Percentiles rank a stretch among this genome's conserved stretches.
Evolutionary conservation across 2,797 vertebrate species (phyloP).

Genomic region (Clarias laeviceps): DNA sequence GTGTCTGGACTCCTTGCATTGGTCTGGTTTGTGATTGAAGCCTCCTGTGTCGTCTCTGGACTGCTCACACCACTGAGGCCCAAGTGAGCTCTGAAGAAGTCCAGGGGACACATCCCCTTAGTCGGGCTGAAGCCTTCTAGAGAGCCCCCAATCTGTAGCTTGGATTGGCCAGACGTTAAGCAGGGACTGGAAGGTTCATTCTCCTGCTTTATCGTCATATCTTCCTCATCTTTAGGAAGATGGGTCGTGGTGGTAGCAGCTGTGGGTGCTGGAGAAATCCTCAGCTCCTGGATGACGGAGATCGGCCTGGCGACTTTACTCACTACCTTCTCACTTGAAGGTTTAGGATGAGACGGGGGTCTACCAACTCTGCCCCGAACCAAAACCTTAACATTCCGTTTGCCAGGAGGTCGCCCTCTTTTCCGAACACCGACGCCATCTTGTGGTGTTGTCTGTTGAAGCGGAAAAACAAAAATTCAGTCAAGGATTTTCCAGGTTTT

Average conservation of each 20-base stretch:
- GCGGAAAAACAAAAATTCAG: not conserved
- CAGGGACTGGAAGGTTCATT: constrained; percentile 37
- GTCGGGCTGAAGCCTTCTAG: constrained; percentile 72
- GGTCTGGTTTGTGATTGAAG: constrained; percentile 61
- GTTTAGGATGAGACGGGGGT: constrained; percentile 59
- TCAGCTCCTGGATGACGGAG: constrained; percentile 50
- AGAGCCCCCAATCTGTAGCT: constrained; percentile 61
- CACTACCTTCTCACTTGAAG: constrained; percentile 20
- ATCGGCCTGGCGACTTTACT: constrained; percentile 52
- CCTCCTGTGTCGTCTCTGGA: constrained; percentile 62
- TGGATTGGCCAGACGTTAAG: constrained; percentile 38
- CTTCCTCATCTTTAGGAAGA: constrained; percentile 14
- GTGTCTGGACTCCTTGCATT: constrained; percentile 59
- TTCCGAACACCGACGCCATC: constrained; percentile 65
- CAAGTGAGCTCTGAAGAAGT: constrained; percentile 68
- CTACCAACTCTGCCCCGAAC: constrained; percentile 55
- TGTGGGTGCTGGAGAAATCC: constrained; percentile 63
- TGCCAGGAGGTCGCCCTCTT: constrained; percentile 75
- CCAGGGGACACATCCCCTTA: constrained; percentile 76
- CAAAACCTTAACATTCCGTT: constrained; percentile 62
- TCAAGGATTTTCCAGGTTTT: not conserved
- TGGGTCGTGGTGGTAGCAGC: constrained; percentile 53
- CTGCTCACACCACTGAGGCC: constrained; percentile 65
- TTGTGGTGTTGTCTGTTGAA: constrained; percentile 49
- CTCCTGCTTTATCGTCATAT: constrained; percentile 43